Conservation (phyloP, 2,113 vertebrate species). For the Chiloscyllium plagiosum region DNA sequence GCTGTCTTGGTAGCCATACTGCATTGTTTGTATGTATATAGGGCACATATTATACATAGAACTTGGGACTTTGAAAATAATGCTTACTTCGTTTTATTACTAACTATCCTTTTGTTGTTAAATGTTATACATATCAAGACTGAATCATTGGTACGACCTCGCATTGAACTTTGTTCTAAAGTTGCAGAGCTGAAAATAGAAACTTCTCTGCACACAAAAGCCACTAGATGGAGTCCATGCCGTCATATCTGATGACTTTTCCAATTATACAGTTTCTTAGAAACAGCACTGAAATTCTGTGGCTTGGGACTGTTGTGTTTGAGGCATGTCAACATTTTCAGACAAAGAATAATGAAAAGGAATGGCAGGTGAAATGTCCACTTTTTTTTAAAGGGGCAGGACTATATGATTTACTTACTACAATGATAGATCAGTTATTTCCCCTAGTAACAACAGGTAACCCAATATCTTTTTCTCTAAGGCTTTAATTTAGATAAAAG, state of each 20-base stretch:
- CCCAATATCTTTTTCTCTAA: background rate
- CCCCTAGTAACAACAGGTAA: background rate
- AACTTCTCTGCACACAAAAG: background rate
- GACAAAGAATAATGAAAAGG: background rate
- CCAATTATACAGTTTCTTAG: background rate
- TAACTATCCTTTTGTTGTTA: background rate
- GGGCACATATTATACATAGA: background rate
- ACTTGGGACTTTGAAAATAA: background rate
- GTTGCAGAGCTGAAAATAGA: background rate
- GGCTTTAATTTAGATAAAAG: background rate
- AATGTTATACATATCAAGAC: background rate
- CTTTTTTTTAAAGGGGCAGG: background rate
- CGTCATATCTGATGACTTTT: background rate
- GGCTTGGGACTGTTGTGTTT: background rate
- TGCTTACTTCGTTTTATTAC: background rate
- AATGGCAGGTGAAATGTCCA: background rate
- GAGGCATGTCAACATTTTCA: background rate
- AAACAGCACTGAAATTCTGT: background rate
- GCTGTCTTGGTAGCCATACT: background rate
- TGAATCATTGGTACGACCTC: background rate
- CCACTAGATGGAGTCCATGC: conserved; percentile 19
- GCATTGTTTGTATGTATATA: background rate
- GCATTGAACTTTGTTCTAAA: background rate
- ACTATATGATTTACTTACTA: background rate
- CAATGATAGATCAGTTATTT: background rate